Conservation (phyloP, 2,113 vertebrate species). For the Syrmaticus mikado region DNA sequence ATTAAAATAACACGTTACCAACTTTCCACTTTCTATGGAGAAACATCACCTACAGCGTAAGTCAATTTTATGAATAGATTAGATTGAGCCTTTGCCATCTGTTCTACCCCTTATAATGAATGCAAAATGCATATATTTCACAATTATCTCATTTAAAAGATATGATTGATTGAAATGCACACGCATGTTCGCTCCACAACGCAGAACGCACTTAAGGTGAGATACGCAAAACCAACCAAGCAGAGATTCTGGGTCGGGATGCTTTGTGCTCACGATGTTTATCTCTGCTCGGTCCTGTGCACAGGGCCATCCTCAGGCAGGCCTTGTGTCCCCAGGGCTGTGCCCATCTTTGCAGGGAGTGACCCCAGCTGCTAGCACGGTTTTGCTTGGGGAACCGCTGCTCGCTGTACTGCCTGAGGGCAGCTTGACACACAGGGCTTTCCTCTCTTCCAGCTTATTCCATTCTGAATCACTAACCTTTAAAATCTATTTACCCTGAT, state of each 20-base stretch:
- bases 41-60: constrained; percentile 44
- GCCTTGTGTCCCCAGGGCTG: rapidly evolving
- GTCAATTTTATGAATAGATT: constrained; percentile 60
- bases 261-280: background rate
- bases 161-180: constrained; percentile 53
- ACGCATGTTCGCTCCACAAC: background rate
- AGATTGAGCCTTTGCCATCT: constrained; percentile 61
- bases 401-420: background rate
- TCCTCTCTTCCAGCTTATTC: background rate
- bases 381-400: background rate
- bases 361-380: rapidly evolving
- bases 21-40: constrained; percentile 20
- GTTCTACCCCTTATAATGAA: constrained; percentile 47
- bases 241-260: background rate
- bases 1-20: constrained; percentile 40
- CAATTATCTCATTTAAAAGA: constrained; percentile 61
- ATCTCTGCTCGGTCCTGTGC: background rate
- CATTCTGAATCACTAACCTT: background rate
- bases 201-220: background rate
- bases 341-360: background rate
- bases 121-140: constrained; percentile 41
- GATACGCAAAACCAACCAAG: background rate
- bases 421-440: background rate
- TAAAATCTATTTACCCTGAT: background rate
- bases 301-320: no score